These are phyloP conservation scores for Tetragonula clypearis DNA, from an alignment of 1,140 invertebrate genomes.

Conservation along the genomic window DNA sequence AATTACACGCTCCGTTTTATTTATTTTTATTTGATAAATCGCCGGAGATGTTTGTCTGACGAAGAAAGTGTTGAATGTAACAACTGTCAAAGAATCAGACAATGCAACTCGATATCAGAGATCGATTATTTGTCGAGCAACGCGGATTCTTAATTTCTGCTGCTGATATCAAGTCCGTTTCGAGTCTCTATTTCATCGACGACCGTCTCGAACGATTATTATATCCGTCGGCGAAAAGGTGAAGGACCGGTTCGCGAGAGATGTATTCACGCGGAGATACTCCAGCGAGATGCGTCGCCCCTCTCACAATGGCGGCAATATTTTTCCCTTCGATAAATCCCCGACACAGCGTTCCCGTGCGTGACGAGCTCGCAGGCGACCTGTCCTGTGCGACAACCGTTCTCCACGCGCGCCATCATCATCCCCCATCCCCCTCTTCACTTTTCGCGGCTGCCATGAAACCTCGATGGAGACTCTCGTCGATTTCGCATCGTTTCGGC, in stretches of 20 bases:
- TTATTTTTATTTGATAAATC: no score
- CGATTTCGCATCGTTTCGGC: neutral
- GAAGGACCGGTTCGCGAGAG: neutral
- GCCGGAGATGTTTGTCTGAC: no score
- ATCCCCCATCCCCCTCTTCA: no score
- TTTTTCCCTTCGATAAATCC: slow-evolving; percentile 49
- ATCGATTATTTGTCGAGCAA: no score
- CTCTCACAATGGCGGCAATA: slow-evolving; percentile 38
- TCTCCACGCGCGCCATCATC: no score
- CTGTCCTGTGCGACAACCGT: slow-evolving; percentile 4
- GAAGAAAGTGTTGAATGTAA: no score
- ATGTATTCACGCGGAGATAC: neutral
- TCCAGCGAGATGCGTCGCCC: neutral
- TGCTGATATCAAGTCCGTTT: neutral
- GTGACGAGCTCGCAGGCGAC: slow-evolving; percentile 25
- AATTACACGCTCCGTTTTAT: no score
- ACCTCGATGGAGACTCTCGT: neutral
- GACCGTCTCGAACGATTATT: slow-evolving; percentile 6
- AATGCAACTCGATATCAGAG: no score
- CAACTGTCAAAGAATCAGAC: no score
- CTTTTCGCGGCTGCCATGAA: slow-evolving; percentile 22
- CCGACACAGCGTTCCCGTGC: slow-evolving; percentile 18
- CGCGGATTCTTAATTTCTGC: neutral
- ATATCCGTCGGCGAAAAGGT: neutral
- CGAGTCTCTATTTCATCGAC: neutral